phyloP scores from a whole-genome alignment of 2,113 vertebrate genomes.

The Opisthocomus hoazin region DNA sequence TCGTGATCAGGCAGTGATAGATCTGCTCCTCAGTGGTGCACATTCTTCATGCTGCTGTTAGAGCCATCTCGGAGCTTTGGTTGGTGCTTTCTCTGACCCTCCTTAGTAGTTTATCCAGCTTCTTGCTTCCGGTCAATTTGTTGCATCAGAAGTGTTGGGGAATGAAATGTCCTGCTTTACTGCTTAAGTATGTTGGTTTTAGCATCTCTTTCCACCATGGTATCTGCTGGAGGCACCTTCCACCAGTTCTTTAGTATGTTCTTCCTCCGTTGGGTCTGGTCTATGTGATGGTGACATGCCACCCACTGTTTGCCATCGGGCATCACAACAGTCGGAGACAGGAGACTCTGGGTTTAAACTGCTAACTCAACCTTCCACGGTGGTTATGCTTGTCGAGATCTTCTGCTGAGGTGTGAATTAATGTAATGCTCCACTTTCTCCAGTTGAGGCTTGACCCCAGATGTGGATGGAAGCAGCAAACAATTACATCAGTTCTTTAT shows the following conservation, averaged over 20 bases:
- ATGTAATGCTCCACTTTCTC: neutral
- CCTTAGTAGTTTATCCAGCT: neutral
- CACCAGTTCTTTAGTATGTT: neutral
- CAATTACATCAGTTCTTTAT: neutral
- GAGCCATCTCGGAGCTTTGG: neutral
- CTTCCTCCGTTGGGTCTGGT: neutral
- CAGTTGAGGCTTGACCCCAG: neutral
- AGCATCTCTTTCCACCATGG: neutral
- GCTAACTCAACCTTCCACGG: fast-evolving
- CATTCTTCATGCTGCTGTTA: neutral
- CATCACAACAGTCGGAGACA: neutral
- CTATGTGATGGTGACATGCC: fast-evolving
- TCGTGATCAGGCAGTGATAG: neutral
- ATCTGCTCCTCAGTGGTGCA: neutral
- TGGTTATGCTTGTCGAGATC: neutral
- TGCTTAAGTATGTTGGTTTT: neutral
- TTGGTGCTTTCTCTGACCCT: neutral
- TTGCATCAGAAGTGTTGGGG: neutral
- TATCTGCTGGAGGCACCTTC: neutral
- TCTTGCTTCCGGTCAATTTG: neutral
- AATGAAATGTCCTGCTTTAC: neutral
- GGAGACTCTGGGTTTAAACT: neutral
- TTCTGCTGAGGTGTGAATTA: neutral
- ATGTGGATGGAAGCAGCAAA: neutral
- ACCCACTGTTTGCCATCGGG: neutral